Conservation (phyloP, 2,113 vertebrate species). For the Anas platyrhynchos region DNA sequence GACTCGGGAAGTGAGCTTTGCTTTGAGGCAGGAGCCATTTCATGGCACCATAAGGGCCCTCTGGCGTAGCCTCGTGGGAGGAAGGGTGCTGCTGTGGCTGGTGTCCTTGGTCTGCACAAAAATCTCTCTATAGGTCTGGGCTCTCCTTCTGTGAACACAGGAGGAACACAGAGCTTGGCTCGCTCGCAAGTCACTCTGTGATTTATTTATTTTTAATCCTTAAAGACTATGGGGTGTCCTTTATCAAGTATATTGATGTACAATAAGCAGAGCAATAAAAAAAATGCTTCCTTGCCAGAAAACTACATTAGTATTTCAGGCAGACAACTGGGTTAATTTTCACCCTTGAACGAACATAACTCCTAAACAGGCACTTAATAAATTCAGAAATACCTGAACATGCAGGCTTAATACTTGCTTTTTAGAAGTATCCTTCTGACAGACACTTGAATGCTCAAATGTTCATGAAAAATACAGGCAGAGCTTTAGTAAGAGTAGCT, state of each 20-base stretch:
- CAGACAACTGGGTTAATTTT: neutral
- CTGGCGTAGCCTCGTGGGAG: neutral
- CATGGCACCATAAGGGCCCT: neutral
- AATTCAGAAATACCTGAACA: neutral
- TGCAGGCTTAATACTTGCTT: neutral
- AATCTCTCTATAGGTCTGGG: neutral
- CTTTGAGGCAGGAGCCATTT: neutral
- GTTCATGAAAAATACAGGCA: neutral
- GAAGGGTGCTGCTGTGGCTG: neutral
- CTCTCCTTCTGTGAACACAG: neutral
- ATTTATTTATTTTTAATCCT: neutral
- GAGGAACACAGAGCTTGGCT: fast-evolving
- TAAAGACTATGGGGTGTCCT: neutral
- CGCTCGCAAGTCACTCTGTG: neutral
- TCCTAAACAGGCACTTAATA: neutral
- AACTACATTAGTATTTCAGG: neutral
- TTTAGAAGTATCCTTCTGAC: neutral
- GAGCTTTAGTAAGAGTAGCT: neutral
- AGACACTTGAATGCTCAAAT: neutral
- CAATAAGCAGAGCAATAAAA: neutral
- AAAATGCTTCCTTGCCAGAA: neutral
- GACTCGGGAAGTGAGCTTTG: neutral
- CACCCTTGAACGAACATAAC: neutral
- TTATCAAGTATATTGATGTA: neutral
- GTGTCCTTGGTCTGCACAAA: neutral